Base-by-base conservation (phyloP, 2,113 vertebrate genomes). In the Pundamilia nyererei region DNA sequence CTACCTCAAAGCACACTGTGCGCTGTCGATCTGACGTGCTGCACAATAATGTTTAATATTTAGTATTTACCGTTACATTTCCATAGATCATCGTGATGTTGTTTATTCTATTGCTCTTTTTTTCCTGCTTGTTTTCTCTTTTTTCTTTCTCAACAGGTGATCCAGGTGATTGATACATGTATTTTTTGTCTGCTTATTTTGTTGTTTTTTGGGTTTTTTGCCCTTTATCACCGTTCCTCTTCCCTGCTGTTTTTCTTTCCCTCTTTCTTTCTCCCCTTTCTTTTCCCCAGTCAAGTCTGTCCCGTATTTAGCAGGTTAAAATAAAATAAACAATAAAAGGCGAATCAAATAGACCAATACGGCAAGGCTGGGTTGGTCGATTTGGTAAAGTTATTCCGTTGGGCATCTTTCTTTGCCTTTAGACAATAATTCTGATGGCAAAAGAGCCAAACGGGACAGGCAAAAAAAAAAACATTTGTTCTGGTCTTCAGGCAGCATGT, bases 71-170 rank as follows among this genome's bases (percentile, higher is more conserved):
- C 21, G 51, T 53, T 10, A 53, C 2, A 53, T 53, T 53, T 3
- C 19, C 51, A 53, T 53, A 53, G 51, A 53, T 53, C 51, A 53
- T 53, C 9, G 19, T 21, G 51, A 53, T 53, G 0, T 53, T 53
- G 9, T 1, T 11, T 54, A 54, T 21, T 21, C 3, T 11, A 0
- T 54, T 54, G 51, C 51, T 54, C n/a, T 24, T 21, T 54, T 17
- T 4, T 47, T 0, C 1, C 3, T 1, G n/a, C n/a, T 54, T 4
- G 1, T 54, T 54, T 6, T 54, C 10, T 0, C n/a, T 54, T 1
- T 24, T 54, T 54, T 54, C 0, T 54, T 54, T 6, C 10, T 54
- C 53, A 54, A 12, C 51, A 21, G 51, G 5, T 53, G 51, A 11
- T 53, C 19, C 51, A 54, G n/a, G 51, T 21, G 53, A 54, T 24